Evolutionary conservation across 2,888 invertebrate genomes (phyloP), one percentile per base, ranked within the genome.

Genomic region (Heteropelma amictum): DNA sequence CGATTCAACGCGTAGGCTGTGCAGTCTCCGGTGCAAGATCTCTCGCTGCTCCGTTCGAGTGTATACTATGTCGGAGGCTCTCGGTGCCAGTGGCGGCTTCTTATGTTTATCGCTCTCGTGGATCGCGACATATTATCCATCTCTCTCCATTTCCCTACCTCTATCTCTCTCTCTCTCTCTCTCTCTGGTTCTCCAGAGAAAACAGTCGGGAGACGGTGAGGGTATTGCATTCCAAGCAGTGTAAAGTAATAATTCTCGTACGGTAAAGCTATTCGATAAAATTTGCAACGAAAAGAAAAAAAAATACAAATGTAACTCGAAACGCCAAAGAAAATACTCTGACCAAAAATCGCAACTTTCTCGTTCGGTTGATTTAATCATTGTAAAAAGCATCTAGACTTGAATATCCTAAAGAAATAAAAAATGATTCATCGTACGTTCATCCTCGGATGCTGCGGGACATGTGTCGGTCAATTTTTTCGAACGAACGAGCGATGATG

Each of bases 41-140:
- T 71, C 67, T 67, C 71, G 70, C 33, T 23, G 38, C 51, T 47
- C 51, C 49, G 42, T 35, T 7, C 21, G 49, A 58, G 49, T 71
- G 33, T 61, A 47, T 58, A 60, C 45, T 67, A 54, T 56, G 38
- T 54, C 40, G 30, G 49, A 49, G 70, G n/a, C n/a, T n/a, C n/a
- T n/a, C n/a, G n/a, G n/a, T n/a, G n/a, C n/a, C 61, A 67, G 75
- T 67, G 54, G 75, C 69, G 61, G 65, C 75, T 75, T 75, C 75
- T 71, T 71, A 75, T 71, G 71, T 75, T 75, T 75, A 75, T 75
- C 75, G 71, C 54, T 71, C 70, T 51, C 75, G 67, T 71, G 71
- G 75, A 75, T 64, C 72, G 60, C 60, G 35, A 53, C 33, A 56
- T 23, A 40, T 58, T 19, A 47, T 47, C 47, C 12, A 45, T 61